Evolutionary conservation across 2,797 vertebrate species (phyloP).

Genomic region (Pseudochirops corinnae): DNA sequence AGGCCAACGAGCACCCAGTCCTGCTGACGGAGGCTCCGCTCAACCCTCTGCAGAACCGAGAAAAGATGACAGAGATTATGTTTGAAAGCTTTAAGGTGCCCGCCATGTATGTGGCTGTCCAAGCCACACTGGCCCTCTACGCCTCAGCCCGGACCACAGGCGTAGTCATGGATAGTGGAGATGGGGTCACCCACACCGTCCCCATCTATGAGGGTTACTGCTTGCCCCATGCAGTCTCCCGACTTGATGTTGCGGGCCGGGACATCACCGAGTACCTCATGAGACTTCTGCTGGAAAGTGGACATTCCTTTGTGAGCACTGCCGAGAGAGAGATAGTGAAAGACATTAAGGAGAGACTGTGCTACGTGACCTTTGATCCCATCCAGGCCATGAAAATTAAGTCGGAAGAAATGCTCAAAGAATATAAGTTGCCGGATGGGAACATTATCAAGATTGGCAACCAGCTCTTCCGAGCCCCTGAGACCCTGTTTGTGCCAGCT

Average conservation of each 20-base stretch:
- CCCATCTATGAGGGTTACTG: conserved; percentile 84
- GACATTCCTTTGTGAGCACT: conserved; percentile 49
- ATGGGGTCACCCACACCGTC: conserved; percentile 74
- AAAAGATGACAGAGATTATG: conserved; percentile 79
- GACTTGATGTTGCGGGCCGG: conserved; percentile 73
- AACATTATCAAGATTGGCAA: conserved; percentile 59
- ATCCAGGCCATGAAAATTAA: conserved; percentile 51
- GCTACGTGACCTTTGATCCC: conserved; percentile 75
- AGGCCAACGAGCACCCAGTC: conserved; percentile 68
- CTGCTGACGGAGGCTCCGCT: conserved; percentile 79
- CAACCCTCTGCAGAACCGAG: conserved; percentile 78
- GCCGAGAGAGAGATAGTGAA: conserved; percentile 67
- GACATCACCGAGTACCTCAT: conserved; percentile 79
- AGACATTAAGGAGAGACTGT: conserved; percentile 83
- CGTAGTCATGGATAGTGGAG: conserved; percentile 80
- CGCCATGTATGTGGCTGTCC: conserved; percentile 81
- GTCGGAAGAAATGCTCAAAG: conserved; percentile 53
- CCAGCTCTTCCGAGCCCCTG: conserved; percentile 76
- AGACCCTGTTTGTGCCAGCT: conserved; percentile 77
- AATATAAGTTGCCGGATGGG: conserved; percentile 78
- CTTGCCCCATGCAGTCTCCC: conserved; percentile 80
- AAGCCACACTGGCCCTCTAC: conserved; percentile 80
- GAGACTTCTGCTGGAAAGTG: conserved; percentile 72
- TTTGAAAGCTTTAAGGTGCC: conserved; percentile 81
- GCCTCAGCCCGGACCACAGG: conserved; percentile 79